Base-by-base conservation (phyloP, 2,113 vertebrate species). In the Cephalopholis sonnerati region DNA sequence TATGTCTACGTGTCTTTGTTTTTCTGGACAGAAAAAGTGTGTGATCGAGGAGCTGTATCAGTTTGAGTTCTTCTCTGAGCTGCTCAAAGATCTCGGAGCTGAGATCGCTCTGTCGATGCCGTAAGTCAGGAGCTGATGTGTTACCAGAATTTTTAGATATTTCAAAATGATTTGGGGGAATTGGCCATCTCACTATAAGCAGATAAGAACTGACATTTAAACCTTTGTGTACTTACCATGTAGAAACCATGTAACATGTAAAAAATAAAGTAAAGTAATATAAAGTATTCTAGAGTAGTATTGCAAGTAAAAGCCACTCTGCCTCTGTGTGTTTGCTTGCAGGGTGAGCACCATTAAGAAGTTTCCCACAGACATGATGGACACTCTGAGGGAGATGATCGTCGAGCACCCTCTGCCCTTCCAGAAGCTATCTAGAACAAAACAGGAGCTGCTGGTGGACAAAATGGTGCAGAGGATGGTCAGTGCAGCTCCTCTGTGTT, bases 391-490 rank as follows among this genome's bases (percentile, higher is more conserved):
- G 84, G 86, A 46, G 48, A 90, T 93, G 64, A 91, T 96, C 1
- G 25, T 94, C 20, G 29, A 84, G 59, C 90, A 94, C 0, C 94
- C 93, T 27, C 79, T 20, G 29, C 78, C 91, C 36, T 96, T 96
- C 82, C 48, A 50, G 48, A 18, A 18, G 63, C 82, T 94, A 24
- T 87, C 95, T 0, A 89, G 82, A 77, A 90, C 69, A 7, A 95
- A 96, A 72, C 94, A 95, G 87, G 67, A 81, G 8, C 86, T 95
- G 25, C 83, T 96, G 76, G 95, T 96, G 77, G 93, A 96, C 88
- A 95, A 94, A 90, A 91, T 96, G 6, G 81, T 83, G 25, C 93
- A 96, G 87, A 94, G 81, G 54, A 75, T 95, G 94, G 96, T 96
- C 69, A 88, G 93, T 81, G 18, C 2, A 54, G 27, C 29, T 1